These are phyloP conservation scores for Tinamus major DNA, from an alignment of 2,797 vertebrate species.

Conservation along the genomic window DNA sequence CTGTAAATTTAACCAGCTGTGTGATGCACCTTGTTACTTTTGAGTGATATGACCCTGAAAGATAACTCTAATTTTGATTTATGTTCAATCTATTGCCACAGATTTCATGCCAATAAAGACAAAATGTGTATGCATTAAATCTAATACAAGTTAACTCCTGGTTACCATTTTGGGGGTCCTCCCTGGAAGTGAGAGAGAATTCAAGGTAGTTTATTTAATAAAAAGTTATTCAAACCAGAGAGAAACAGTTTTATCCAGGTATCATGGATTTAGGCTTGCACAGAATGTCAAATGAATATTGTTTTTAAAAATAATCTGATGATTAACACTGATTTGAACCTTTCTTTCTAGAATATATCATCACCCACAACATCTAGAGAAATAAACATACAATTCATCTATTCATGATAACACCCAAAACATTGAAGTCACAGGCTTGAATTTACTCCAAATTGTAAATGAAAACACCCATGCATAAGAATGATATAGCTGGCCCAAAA, in stretches of 20 bases:
- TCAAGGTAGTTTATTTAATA: neutral
- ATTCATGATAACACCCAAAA: neutral
- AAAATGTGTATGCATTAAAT: rapidly evolving
- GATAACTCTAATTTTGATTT: neutral
- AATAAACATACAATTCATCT: neutral
- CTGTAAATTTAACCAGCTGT: neutral
- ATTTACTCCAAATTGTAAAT: neutral
- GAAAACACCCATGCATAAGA: neutral
- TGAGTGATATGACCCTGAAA: neutral
- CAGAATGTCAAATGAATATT: neutral
- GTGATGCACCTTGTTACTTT: neutral
- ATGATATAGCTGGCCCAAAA: neutral
- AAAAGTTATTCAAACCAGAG: neutral
- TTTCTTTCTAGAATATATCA: neutral
- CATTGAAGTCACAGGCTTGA: neutral
- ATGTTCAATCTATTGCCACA: neutral
- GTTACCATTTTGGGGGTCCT: neutral
- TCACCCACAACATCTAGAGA: neutral
- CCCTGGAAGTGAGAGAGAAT: neutral
- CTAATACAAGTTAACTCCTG: neutral
- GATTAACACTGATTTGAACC: neutral
- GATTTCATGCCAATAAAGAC: neutral
- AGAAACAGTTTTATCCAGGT: neutral
- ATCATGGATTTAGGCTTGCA: neutral
- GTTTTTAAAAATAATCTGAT: neutral